A percentile compares a stretch with the other conserved stretches of the same genome.
These are phyloP conservation scores for Hemicordylus capensis DNA, from an alignment of 2,113 vertebrate species.

Conservation along the genomic window DNA sequence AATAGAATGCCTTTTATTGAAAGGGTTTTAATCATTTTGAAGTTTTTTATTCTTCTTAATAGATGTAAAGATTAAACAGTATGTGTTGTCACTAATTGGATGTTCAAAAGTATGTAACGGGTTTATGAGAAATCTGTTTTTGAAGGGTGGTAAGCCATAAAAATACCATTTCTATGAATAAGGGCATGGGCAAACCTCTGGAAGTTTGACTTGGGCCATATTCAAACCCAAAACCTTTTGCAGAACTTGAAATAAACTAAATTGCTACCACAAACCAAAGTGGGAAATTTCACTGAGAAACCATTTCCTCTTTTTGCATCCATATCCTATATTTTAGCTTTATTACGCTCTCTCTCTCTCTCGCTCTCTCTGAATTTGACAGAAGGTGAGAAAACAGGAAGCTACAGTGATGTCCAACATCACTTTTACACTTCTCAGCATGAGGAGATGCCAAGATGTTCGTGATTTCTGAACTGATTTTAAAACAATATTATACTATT, in stretches of 20 bases:
- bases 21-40: constrained; percentile 5
- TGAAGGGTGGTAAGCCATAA: constrained; percentile 35
- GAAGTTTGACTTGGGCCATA: constrained; percentile 37
- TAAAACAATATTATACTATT: too few relatives aligned
- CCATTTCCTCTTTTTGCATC: constrained; percentile 34
- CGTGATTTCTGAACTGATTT: too few relatives aligned
- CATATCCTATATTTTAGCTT: constrained; percentile 24
- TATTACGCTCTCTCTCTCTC: not conserved
- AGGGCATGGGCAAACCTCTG: constrained; percentile 25
- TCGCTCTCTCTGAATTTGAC: not conserved
- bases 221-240: constrained; percentile 63
- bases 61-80: constrained; percentile 22
- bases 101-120: constrained; percentile 31
- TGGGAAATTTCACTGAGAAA: constrained; percentile 38
- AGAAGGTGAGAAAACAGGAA: not conserved
- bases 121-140: constrained; percentile 28
- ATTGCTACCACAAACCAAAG: constrained; percentile 56
- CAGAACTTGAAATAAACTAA: constrained; percentile 60
- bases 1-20: constrained; percentile 11
- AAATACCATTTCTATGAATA: constrained; percentile 38
- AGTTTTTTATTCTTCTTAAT: constrained; percentile 22
- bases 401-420: not conserved
- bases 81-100: constrained; percentile 35
- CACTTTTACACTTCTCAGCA: not conserved
- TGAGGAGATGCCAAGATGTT: too few relatives aligned